Evolutionary conservation across 1,140 invertebrate genomes (phyloP).

Genomic region (Fopius arisanus): DNA sequence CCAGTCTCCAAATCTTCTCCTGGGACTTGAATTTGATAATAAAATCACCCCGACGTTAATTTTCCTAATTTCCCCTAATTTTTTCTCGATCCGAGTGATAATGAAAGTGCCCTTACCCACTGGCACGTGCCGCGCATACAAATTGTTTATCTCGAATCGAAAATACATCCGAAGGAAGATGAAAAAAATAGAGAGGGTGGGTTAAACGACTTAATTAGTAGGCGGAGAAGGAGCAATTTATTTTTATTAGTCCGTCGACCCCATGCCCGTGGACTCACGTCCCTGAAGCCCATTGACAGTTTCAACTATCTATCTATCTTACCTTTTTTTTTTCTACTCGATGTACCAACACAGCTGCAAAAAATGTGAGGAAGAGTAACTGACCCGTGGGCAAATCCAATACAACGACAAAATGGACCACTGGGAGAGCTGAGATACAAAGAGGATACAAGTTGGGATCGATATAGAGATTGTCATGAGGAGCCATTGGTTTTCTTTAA

Average conservation of each 20-base stretch:
- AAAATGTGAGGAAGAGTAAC: background rate
- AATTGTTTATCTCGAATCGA: slow-evolving; percentile 26
- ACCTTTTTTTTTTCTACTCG: background rate
- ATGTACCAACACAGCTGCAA: background rate
- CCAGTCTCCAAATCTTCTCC: too few species aligned
- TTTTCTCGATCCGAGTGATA: background rate
- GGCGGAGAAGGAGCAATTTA: slow-evolving; percentile 47
- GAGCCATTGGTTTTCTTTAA: background rate
- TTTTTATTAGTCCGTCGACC: slow-evolving; percentile 45
- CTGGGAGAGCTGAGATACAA: background rate
- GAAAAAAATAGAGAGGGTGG: background rate
- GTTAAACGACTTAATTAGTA: slow-evolving; percentile 46
- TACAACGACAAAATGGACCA: background rate
- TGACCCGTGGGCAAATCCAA: background rate
- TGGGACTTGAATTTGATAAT: too few species aligned
- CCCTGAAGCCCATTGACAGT: slow-evolving; percentile 6
- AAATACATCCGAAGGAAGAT: slow-evolving; percentile 22
- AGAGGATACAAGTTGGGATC: background rate
- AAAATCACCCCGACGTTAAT: too few species aligned
- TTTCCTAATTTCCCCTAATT: background rate
- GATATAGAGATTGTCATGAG: background rate
- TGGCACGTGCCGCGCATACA: slow-evolving; percentile 26
- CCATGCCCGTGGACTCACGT: background rate
- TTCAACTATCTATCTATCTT: background rate
- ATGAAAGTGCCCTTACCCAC: slow-evolving; percentile 17